A percentile compares a stretch with the other conserved stretches of the same genome.
These are phyloP conservation scores for Rhynchophorus ferrugineus DNA, from an alignment of 1,140 invertebrate species.

Conservation along the genomic window DNA sequence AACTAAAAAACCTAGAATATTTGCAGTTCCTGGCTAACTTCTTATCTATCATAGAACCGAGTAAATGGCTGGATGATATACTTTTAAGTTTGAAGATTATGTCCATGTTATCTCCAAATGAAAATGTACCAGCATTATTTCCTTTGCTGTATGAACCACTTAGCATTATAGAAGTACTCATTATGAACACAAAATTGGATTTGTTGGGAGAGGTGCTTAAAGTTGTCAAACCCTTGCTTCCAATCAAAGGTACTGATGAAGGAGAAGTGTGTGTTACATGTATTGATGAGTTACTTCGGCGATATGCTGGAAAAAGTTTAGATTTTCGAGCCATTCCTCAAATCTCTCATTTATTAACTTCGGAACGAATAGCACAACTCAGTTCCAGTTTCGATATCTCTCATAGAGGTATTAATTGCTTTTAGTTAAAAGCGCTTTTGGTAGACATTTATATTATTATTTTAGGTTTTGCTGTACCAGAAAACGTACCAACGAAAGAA, in stretches of 20 bases:
- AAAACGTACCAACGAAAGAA: slow-evolving; percentile 54
- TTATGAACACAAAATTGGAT: slow-evolving; percentile 70
- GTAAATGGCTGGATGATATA: slow-evolving; percentile 45
- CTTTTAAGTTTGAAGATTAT: slow-evolving; percentile 54
- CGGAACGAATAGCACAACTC: too few relatives aligned
- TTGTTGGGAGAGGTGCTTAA: slow-evolving; percentile 50
- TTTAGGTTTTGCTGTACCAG: slow-evolving; percentile 53
- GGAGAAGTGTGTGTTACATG: slow-evolving; percentile 43
- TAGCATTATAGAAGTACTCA: slow-evolving; percentile 61
- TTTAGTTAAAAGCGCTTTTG: slow-evolving; percentile 36
- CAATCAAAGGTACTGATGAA: slow-evolving; percentile 30
- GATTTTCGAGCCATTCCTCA: slow-evolving; percentile 53
- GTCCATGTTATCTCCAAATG: slow-evolving; percentile 45
- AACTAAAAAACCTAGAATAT: slow-evolving; percentile 52
- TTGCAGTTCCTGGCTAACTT: slow-evolving; percentile 38
- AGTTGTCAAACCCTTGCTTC: slow-evolving; percentile 32
- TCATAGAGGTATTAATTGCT: too few relatives aligned
- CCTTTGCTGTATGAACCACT: slow-evolving; percentile 58
- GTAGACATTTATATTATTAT: slow-evolving; percentile 24
- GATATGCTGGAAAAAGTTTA: slow-evolving; percentile 64
- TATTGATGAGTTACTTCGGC: slow-evolving; percentile 59
- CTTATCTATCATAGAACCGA: neutral
- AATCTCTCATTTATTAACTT: too few relatives aligned
- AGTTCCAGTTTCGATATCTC: too few relatives aligned
- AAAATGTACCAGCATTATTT: slow-evolving; percentile 51